Evolutionary conservation across 2,797 vertebrate genomes (phyloP).

Genomic region (Pristis pectinata): DNA sequence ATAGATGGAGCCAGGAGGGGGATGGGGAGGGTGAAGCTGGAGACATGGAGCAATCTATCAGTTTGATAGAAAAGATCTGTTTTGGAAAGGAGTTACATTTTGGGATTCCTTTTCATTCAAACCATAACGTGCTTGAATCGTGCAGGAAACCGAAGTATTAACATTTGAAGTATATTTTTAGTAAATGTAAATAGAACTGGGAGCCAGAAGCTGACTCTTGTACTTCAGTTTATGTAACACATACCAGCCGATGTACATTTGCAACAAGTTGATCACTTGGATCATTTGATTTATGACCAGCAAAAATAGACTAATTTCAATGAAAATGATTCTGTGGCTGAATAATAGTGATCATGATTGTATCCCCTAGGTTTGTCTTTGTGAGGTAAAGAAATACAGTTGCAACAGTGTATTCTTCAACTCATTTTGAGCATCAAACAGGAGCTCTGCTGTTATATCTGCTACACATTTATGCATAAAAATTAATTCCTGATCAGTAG

Average conservation of each 20-base stretch:
- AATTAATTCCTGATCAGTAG: too few relatives aligned
- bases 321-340: background rate
- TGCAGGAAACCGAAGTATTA: background rate
- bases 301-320: background rate
- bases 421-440: too few relatives aligned
- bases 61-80: background rate
- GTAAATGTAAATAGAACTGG: background rate
- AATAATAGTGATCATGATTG: background rate
- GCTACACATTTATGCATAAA: too few relatives aligned
- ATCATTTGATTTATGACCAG: background rate
- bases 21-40: too few relatives aligned
- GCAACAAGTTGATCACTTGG: too few relatives aligned
- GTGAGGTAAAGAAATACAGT: background rate
- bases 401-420: too few relatives aligned
- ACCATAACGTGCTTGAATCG: background rate
- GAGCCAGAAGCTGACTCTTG: background rate
- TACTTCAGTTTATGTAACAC: background rate
- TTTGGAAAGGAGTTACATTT: background rate
- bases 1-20: too few relatives aligned
- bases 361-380: background rate
- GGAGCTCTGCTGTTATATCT: too few relatives aligned
- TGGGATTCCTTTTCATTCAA: background rate
- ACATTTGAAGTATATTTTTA: background rate
- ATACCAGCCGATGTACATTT: background rate
- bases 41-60: too few relatives aligned